Evolutionary conservation across 1,140 invertebrate species (phyloP), one percentile per base, ranked within the genome.

Genomic region (Plutomurus gul): DNA sequence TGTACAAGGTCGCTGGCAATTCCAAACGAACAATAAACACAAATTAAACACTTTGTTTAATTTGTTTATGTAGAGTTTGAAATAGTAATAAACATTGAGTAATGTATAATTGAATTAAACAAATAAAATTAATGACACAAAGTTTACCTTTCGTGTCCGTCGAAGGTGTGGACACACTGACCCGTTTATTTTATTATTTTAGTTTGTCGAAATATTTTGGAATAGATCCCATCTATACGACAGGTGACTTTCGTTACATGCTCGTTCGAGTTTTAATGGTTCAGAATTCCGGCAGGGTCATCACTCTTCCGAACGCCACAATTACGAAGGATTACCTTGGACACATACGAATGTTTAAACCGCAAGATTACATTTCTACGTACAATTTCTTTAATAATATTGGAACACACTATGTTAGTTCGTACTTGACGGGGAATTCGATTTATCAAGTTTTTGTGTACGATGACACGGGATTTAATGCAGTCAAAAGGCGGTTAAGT

Each of bases 181-280:
- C 93, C 93, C 90, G 91, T 39, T 93, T 93, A 3, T 95, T 95
- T 85, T n/a, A n/a, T n/a, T n/a, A n/a, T n/a, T n/a, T n/a, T n/a
- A 72, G 70, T 46, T 37, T 75, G 13, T 72, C 70, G 6, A 72
- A 72, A 25, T 72, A 72, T 46, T 40, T 77, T 33, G 76, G 76
- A 20, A 71, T 77, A 46, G 94, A 94, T 85, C 89, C 92, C 1
- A 92, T 92, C 0, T 95, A 92, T 84, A 91, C 94, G 77, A 89
- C 88, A 22, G 92, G 92, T 0, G 91, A 94, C 75, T 91, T 94
- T 84, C 92, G 92, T 85, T 95, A 94, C 85, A 92, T 95, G 3
- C 88, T 95, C 36, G 77, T 78, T 30, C 33, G 81, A 39, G 83
- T 83, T 30, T 70, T 75, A 22, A 56, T 80, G 75, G 49, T 79